A percentile compares a stretch with the other conserved stretches of the same genome.
These are phyloP conservation scores for Liposcelis brunnea DNA, from an alignment of 2,888 invertebrate species.

Conservation along the genomic window DNA sequence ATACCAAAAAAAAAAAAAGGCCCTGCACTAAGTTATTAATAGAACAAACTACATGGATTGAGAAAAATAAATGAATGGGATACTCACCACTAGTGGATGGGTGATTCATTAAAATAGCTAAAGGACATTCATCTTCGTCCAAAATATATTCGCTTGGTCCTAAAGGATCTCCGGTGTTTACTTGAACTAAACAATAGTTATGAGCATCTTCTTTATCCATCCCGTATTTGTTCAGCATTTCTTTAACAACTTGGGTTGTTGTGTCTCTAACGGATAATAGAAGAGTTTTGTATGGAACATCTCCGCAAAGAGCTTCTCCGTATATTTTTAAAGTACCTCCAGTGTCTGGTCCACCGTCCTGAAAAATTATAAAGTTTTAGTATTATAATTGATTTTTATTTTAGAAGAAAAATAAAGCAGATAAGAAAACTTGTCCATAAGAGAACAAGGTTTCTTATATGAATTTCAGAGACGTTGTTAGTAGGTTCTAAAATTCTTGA, in stretches of 20 bases:
- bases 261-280: slow-evolving; percentile 84
- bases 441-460: no score
- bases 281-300: slow-evolving; percentile 96
- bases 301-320: slow-evolving; percentile 87
- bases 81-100: slow-evolving; percentile 68
- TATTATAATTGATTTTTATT: no score
- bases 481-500: no score
- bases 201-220: slow-evolving; percentile 75
- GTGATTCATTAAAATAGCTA: slow-evolving; percentile 84
- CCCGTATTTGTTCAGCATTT: slow-evolving; percentile 96
- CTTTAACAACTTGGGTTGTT: slow-evolving; percentile 80
- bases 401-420: no score
- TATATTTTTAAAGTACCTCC: slow-evolving; percentile 87
- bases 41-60: neutral
- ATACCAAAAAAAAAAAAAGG: slow-evolving; percentile 10
- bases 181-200: slow-evolving; percentile 91
- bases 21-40: neutral
- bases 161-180: slow-evolving; percentile 38
- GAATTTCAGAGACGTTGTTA: no score
- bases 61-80: neutral
- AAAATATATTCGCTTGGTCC: slow-evolving; percentile 64
- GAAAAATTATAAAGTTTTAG: neutral
- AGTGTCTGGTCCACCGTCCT: slow-evolving; percentile 85
- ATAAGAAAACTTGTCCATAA: no score
- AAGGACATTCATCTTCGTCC: slow-evolving; percentile 94